Conservation (phyloP, 1,140 invertebrate genomes). For the Euura saliciscinereae region DNA sequence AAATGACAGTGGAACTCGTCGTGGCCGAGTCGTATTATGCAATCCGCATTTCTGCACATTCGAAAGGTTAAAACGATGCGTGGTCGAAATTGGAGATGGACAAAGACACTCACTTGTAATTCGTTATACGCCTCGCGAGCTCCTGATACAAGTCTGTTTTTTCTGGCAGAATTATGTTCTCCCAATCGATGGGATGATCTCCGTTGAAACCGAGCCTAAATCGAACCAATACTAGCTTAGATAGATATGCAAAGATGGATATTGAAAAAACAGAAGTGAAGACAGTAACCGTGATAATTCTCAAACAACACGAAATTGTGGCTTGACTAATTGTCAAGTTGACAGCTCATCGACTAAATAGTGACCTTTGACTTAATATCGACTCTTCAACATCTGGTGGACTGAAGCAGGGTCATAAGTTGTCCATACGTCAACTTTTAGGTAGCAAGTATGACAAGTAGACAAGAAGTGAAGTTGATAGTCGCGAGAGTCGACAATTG, state of each 20-base stretch:
- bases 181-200: constrained; percentile 61
- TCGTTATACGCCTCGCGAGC: constrained; percentile 61
- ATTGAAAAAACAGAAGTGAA: not conserved
- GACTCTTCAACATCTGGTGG: not conserved
- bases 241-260: not conserved
- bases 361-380: not conserved
- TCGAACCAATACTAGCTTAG: not conserved
- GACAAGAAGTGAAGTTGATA: too few species aligned
- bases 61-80: constrained; percentile 28
- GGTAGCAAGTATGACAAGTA: too few species aligned
- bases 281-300: not conserved
- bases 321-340: not conserved
- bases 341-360: not conserved
- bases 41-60: constrained; percentile 64
- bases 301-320: not conserved
- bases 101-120: constrained; percentile 58
- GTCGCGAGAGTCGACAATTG: too few species aligned
- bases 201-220: constrained; percentile 59
- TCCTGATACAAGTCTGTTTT: constrained; percentile 65
- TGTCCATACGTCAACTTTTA: too few species aligned
- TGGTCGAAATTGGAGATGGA: not conserved
- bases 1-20: constrained; percentile 66
- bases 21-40: constrained; percentile 61
- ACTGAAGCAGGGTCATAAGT: too few species aligned
- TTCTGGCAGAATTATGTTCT: constrained; percentile 59